Evolutionary conservation across 2,113 vertebrate species (phyloP), one percentile per base, ranked within the genome.

Genomic region (Bujurquina vittata): DNA sequence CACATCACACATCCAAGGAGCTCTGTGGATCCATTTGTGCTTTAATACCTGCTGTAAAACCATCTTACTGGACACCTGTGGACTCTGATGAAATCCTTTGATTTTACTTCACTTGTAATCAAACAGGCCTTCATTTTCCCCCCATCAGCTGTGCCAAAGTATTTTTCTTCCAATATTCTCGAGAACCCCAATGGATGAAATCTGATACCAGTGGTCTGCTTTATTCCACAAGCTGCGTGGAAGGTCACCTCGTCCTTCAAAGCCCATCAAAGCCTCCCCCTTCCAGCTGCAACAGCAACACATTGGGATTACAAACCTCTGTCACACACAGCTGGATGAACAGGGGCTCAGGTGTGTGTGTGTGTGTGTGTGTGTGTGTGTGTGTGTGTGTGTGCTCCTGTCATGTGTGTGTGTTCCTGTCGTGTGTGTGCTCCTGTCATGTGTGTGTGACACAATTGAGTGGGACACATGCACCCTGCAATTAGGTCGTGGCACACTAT

Each of bases 321-420:
- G 62, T 49, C 26, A 57, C 57, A 57, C 57, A 65, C 89, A 90
- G 75, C 75, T 79, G 78, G 56, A 84, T 33, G 31, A 83, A 10
- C 84, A 78, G 22, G 57, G 46, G 65, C 59, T 58, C 58, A 62
- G 46, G 69, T 83, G 69, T 65, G 75, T 55, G 65, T 61, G 49
- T 57, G 54, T 23, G 75, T 33, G 35, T 43, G 63, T 6, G 35
- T 31, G 54, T 46, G 7, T 46, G 31, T 31, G 31, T 31, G 31
- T 31, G 4, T 7, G 4, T 31, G 31, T 31, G 31, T 7, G 31
- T 31, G 29, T 31, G 29, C n/a, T n/a, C n/a, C n/a, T n/a, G n/a
- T n/a, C n/a, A n/a, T 31, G 29, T 31, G 29, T 31, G 29, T 31
- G 29, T 31, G 29, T 31, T 3, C 5, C 3, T 31, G 29, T 31